phyloP scores from a whole-genome alignment of 1,140 invertebrate species.

The Zeugodacus cucurbitae region DNA sequence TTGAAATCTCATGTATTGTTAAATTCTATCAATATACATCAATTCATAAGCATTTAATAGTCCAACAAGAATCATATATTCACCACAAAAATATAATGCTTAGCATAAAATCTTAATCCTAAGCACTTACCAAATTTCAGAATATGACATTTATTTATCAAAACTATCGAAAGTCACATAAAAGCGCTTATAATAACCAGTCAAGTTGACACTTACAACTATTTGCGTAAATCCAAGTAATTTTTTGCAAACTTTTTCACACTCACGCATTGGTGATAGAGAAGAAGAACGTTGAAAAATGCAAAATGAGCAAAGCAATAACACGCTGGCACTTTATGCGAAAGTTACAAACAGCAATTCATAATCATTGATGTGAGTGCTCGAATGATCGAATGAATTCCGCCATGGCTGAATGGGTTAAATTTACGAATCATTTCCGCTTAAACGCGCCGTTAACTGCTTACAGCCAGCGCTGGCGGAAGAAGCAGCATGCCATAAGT shows the following conservation, averaged over 20 bases:
- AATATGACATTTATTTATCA: too few relatives aligned
- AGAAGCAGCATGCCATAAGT: neutral
- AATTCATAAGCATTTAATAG: too few relatives aligned
- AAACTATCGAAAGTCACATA: too few relatives aligned
- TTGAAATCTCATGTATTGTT: too few relatives aligned
- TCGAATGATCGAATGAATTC: neutral
- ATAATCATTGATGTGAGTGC: neutral
- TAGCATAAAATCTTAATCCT: too few relatives aligned
- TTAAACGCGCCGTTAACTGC: conserved; percentile 24
- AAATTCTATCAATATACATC: too few relatives aligned
- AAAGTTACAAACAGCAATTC: conserved; percentile 11
- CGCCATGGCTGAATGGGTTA: neutral
- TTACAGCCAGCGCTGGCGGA: neutral
- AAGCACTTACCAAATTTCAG: too few relatives aligned
- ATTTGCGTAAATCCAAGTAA: neutral
- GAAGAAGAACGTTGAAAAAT: neutral
- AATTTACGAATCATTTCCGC: conserved; percentile 17
- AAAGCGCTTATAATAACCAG: neutral
- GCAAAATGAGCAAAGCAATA: neutral
- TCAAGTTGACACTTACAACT: neutral
- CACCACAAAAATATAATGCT: too few relatives aligned
- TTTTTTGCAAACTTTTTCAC: neutral
- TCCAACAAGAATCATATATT: too few relatives aligned
- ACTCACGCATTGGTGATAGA: too few relatives aligned
- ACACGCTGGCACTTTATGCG: neutral